phyloP scores from a whole-genome alignment of 2,113 vertebrate genomes.

The Amblyopsis rosae region DNA sequence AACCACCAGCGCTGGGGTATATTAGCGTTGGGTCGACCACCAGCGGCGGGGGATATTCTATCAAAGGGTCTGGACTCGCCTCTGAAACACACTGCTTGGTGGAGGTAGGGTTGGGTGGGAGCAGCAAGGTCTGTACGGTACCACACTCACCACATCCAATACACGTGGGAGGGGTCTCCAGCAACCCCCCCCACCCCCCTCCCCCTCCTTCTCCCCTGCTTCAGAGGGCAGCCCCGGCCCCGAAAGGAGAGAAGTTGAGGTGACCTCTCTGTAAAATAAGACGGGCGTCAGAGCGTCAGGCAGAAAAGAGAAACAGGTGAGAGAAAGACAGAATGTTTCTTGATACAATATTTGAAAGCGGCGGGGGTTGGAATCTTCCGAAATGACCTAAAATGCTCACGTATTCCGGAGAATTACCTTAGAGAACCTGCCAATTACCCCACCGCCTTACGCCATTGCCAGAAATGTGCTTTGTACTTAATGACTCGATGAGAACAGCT shows the following conservation, averaged over 20 bases:
- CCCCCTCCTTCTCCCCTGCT: slow-evolving; percentile 17
- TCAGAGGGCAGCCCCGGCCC: slow-evolving; percentile 80
- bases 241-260: slow-evolving; percentile 83
- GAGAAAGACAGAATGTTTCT: slow-evolving; percentile 5
- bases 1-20: background rate
- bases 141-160: slow-evolving; percentile 76
- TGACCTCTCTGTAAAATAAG: slow-evolving; percentile 79
- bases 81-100: slow-evolving; percentile 59
- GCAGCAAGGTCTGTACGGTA: slow-evolving; percentile 21
- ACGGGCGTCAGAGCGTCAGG: slow-evolving; percentile 43
- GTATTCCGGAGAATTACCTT: background rate
- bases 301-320: background rate
- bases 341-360: background rate
- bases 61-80: background rate
- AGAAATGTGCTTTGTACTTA: background rate
- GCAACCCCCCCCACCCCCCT: slow-evolving; percentile 26
- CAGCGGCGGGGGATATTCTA: slow-evolving; percentile 2
- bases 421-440: background rate
- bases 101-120: slow-evolving; percentile 15
- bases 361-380: background rate
- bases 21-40: background rate
- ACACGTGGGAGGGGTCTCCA: slow-evolving; percentile 51
- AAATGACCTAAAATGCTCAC: background rate
- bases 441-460: background rate
- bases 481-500: background rate